Evolutionary conservation across 2,888 invertebrate genomes (phyloP), one percentile per base, ranked within the genome.

Genomic region (Drosophila hamatofila): DNA sequence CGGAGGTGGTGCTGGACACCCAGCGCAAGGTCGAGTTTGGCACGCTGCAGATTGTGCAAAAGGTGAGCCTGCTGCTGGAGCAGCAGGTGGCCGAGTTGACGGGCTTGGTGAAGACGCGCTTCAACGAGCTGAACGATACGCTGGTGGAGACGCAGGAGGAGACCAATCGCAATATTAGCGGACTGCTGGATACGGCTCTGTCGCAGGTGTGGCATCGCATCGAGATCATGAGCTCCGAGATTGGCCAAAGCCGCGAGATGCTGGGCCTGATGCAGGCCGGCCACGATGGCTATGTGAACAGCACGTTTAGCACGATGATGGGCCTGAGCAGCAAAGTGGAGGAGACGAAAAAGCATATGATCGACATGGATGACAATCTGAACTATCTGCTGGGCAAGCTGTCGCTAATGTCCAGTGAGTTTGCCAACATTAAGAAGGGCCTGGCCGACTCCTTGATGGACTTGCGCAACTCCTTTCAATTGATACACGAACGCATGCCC

Each of bases 201-300:
- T 95, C 96, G 77, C 96, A 97, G 91, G 97, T 98, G 18, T 97
- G 97, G 97, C 94, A 97, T 25, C 97, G 97, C 92, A 97, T 98
- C 81, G 97, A 97, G 75, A 96, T 96, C 64, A 97, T 98, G 96
- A 96, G 96, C 92, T 95, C 96, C 85, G 97, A 97, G 91, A 95
- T 98, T 89, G 95, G 95, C 35, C 95, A 95, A 69, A 97, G 95
- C 89, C 96, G 96, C 52, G 95, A 94, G 44, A 94, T 96, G 3
- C 93, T 98, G n/a, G 96, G 96, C 72, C 95, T 95, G 78, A 94
- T 98, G 42, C 93, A 94, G 93, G 94, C 95, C 82, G 96, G 96
- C 91, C 96, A 97, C 11, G 96, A 96, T 83, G 94, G 94, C 57
- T 97, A 97, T 90, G 96, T 97, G 14, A 97, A 96, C 91, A 96